phyloP scores from a whole-genome alignment of 2,888 invertebrate genomes.

The Patella ulyssiponensis region DNA sequence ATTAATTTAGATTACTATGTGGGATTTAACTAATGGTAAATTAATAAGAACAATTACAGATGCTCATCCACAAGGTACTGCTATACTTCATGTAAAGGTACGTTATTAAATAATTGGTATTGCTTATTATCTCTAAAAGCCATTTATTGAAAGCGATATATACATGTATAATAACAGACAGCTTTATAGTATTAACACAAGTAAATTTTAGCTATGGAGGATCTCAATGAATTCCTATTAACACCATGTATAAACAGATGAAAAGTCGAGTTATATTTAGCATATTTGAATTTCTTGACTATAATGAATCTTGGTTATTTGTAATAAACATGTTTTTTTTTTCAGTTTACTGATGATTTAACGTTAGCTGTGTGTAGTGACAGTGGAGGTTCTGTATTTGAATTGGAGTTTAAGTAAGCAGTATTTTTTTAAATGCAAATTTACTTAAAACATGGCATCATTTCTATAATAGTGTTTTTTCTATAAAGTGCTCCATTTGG shows the following conservation, averaged over 20 bases:
- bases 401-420: conserved; percentile 84
- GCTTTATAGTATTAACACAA: neutral
- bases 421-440: too few relatives aligned
- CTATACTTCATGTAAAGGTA: conserved; percentile 83
- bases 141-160: neutral
- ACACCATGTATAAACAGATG: too few relatives aligned
- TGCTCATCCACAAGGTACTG: conserved; percentile 87
- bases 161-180: neutral
- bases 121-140: neutral
- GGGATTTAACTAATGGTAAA: conserved; percentile 85
- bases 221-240: too few relatives aligned
- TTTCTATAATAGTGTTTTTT: neutral
- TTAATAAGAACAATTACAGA: conserved; percentile 81
- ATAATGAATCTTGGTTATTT: too few relatives aligned
- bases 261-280: too few relatives aligned
- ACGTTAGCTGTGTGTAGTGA: conserved; percentile 88
- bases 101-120: neutral
- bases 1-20: conserved; percentile 82
- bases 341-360: conserved; percentile 81
- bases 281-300: too few relatives aligned
- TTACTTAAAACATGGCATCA: neutral
- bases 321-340: conserved; percentile 16
- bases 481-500: neutral
- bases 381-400: conserved; percentile 96
- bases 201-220: too few relatives aligned